These are phyloP conservation scores for Cyclophora albipunctata DNA, from an alignment of 2,888 invertebrate species.

Conservation along the genomic window DNA sequence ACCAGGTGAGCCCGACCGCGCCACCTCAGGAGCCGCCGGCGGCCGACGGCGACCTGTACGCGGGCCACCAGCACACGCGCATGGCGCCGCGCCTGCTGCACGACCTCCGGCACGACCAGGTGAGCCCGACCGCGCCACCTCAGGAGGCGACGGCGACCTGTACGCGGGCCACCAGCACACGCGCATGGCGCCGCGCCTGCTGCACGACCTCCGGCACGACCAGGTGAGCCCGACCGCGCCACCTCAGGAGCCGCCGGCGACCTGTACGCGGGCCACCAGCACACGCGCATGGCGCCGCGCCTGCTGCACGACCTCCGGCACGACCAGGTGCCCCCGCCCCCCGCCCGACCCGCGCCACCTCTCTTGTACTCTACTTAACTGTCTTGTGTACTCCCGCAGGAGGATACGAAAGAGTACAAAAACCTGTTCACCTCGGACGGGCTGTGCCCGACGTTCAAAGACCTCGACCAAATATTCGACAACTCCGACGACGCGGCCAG, in stretches of 20 bases:
- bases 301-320: conserved; percentile 27
- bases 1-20: too few species aligned
- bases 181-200: conserved; percentile 59
- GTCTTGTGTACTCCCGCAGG: conserved; percentile 32
- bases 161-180: conserved; percentile 78
- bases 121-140: too few species aligned
- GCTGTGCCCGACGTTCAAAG: conserved; percentile 89
- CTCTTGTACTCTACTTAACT: too few species aligned
- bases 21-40: too few species aligned
- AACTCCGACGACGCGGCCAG: conserved; percentile 93
- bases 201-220: conserved; percentile 77
- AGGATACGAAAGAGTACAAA: conserved; percentile 74
- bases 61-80: conserved; percentile 74
- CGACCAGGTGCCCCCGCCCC: conserved; percentile 7
- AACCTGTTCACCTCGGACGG: conserved; percentile 92
- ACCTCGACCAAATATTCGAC: conserved; percentile 96
- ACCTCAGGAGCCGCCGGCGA: too few species aligned
- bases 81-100: conserved; percentile 41
- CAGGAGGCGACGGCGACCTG: conserved; percentile 65
- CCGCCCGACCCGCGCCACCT: too few species aligned
- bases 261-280: conserved; percentile 76
- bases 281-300: conserved; percentile 59
- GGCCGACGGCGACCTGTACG: too few species aligned
- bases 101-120: conserved; percentile 23
- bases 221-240: conserved; percentile 60